Conservation (phyloP, 2,797 vertebrate genomes). For the Heterohyrax brucei region DNA sequence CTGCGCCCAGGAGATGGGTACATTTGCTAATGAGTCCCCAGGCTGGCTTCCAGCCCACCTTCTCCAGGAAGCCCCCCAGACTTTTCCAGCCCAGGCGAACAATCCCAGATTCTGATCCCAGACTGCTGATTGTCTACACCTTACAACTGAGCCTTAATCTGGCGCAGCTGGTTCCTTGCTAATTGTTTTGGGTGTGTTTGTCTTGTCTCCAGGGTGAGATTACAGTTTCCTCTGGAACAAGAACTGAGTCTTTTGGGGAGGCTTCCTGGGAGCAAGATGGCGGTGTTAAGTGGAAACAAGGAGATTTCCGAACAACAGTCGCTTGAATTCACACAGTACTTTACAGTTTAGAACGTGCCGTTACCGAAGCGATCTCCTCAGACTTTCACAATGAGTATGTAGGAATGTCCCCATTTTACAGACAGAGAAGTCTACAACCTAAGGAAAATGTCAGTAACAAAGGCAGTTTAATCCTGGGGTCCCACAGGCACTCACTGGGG, state of each 20-base stretch:
- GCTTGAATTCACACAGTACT: not conserved
- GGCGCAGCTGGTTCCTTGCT: conserved; percentile 81
- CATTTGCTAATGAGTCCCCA: conserved; percentile 21
- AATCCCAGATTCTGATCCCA: conserved; percentile 72
- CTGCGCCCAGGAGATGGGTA: not conserved
- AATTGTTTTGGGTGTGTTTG: conserved; percentile 80
- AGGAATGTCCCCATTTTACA: conserved; percentile 1
- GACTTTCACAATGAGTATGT: not conserved
- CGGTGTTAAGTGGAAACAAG: not conserved
- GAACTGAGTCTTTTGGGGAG: not conserved
- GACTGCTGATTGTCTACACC: conserved; percentile 61
- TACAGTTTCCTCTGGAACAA: conserved; percentile 67
- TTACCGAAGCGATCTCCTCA: not conserved
- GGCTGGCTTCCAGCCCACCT: conserved; percentile 2
- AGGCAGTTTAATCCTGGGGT: not conserved
- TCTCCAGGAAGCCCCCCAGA: conserved; percentile 77
- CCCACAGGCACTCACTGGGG: not conserved
- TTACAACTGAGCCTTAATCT: conserved; percentile 80
- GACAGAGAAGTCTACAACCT: conserved; percentile 19
- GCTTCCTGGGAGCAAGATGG: conserved; percentile 18
- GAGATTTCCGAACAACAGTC: not conserved
- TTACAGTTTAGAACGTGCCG: conserved; percentile 36
- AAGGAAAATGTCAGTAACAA: not conserved
- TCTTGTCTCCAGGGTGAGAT: conserved; percentile 61
- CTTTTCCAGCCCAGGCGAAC: conserved; percentile 67